phyloP scores from a whole-genome alignment of 2,888 invertebrate genomes.

The Carterocephalus palaemon region DNA sequence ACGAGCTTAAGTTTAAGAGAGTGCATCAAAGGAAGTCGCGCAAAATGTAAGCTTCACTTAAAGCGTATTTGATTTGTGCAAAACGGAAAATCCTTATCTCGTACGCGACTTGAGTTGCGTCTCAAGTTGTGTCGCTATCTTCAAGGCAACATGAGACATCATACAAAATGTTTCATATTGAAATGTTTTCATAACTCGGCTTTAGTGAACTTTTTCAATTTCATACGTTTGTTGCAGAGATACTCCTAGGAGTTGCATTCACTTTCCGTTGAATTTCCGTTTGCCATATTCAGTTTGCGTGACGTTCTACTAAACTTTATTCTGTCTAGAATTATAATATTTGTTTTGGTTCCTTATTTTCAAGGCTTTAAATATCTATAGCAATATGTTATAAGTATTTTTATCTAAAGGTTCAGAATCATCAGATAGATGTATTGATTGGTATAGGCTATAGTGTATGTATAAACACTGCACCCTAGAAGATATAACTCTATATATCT shows the following conservation, averaged over 20 bases:
- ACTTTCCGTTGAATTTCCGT: constrained; percentile 12
- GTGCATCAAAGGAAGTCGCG: too few relatives aligned
- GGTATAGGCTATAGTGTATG: too few relatives aligned
- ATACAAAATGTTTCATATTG: constrained; percentile 5
- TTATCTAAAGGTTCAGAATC: too few relatives aligned
- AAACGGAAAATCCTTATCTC: neutral
- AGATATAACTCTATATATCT: too few relatives aligned
- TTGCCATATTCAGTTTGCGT: constrained; percentile 7
- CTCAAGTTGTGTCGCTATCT: constrained; percentile 1
- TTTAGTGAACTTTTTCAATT: constrained; percentile 15
- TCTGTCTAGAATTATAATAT: neutral
- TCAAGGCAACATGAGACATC: neutral
- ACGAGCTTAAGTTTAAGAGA: too few relatives aligned
- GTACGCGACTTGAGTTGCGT: neutral
- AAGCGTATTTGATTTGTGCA: too few relatives aligned
- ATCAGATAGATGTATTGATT: too few relatives aligned
- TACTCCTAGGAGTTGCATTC: constrained; percentile 7
- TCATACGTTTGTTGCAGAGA: constrained; percentile 10
- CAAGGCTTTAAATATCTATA: too few relatives aligned
- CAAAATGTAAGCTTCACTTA: too few relatives aligned
- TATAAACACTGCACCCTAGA: too few relatives aligned
- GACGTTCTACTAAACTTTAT: neutral
- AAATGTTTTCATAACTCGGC: constrained; percentile 13
- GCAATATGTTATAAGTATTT: too few relatives aligned
- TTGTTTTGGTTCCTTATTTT: too few relatives aligned